Conservation (phyloP, 2,888 invertebrate species). For the Drosophila limbata region DNA sequence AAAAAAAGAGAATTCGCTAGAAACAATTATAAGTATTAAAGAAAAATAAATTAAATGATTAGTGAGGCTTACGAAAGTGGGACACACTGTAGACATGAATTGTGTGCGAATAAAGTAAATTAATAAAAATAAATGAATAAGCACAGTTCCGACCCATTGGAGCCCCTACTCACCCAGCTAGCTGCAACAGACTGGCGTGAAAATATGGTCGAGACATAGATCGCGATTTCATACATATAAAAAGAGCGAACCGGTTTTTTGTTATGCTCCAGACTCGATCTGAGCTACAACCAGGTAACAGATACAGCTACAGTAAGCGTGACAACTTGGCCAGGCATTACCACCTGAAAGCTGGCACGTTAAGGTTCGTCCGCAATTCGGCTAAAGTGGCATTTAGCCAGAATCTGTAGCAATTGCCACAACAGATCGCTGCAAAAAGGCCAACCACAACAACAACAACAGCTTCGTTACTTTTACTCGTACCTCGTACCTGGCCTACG, state of each 20-base stretch:
- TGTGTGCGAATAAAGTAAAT: not conserved
- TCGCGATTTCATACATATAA: slow-evolving; percentile 51
- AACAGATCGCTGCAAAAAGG: slow-evolving; percentile 22
- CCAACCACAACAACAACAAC: slow-evolving; percentile 16
- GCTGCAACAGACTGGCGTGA: slow-evolving; percentile 57
- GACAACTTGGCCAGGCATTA: slow-evolving; percentile 46
- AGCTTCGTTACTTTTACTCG: slow-evolving; percentile 29
- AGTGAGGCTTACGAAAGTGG: not conserved
- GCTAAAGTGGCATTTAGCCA: slow-evolving; percentile 48
- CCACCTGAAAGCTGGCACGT: slow-evolving; percentile 37
- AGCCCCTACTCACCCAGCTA: slow-evolving; percentile 24
- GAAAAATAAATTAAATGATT: not conserved
- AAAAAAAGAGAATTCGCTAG: no score
- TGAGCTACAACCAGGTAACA: slow-evolving; percentile 15
- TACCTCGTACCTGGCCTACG: slow-evolving; percentile 14
- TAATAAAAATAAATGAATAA: not conserved
- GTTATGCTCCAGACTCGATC: slow-evolving; percentile 1
- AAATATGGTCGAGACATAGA: slow-evolving; percentile 50
- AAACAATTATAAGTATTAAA: not conserved
- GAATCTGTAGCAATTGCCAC: slow-evolving; percentile 25
- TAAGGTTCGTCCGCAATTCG: slow-evolving; percentile 26
- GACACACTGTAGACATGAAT: not conserved
- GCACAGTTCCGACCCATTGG: not conserved
- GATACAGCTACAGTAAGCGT: slow-evolving; percentile 31
- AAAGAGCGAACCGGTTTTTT: slow-evolving; percentile 35